Base-by-base conservation (phyloP, 2,797 vertebrate genomes). In the Ctenopoma kingsleyae region DNA sequence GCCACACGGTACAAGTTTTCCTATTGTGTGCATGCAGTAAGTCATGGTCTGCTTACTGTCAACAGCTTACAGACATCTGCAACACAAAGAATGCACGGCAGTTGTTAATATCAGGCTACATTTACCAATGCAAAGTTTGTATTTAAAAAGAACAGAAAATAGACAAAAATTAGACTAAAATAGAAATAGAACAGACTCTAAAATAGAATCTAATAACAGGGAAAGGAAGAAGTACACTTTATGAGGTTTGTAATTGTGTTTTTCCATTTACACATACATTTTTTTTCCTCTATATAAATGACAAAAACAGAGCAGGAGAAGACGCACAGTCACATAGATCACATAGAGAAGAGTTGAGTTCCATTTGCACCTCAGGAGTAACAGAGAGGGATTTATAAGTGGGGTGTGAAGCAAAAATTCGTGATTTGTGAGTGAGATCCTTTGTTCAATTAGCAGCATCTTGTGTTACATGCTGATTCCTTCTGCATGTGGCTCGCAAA, bases 391-490 rank as follows among this genome's bases (percentile, higher is more conserved):
- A 90, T 92, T 92, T 91, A 90, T 83, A 25, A 78, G 52, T 20
- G 25, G 53, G 76, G 77, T 86, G 89, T 85, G 83, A 91, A 88
- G 80, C 87, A 76, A 87, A 89, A 81, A 80, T 76, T 91, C 83
- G 89, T 44, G 74, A 80, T 43, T 86, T 59, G 74, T 52, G 15
- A 75, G 78, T 75, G 80, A 53, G 78, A 78, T 75, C 70, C 15
- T 41, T 66, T n/a, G 66, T 85, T 91, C 81, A 89, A 89, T 89
- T 88, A 87, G 79, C 74, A 64, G 67, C 44, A 67, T 80, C 81
- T 78, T 32, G 68, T 72, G 80, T 88, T 76, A 85, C 80, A 69
- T 73, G 72, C 52, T 46, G 38, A 75, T 54, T 72, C 65, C 49
- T 43, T 60, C 67, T 25, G 74, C 53, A 55, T 36, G 47, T 44